phyloP scores from a whole-genome alignment of 1,140 invertebrate species.

The Brachionus calyciflorus region DNA sequence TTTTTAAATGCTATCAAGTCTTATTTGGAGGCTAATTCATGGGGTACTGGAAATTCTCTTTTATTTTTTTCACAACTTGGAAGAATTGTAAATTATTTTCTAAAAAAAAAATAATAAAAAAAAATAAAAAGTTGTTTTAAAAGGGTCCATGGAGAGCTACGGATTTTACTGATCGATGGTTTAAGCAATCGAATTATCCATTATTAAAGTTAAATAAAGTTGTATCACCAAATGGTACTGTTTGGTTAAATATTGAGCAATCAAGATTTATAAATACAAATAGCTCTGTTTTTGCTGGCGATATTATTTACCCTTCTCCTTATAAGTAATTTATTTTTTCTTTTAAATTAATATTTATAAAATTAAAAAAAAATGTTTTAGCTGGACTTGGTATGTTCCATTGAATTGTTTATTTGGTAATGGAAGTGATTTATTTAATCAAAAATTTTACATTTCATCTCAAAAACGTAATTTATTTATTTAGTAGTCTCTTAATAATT shows the following conservation, averaged over 20 bases:
- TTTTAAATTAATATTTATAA: not conserved
- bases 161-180: slow-evolving; percentile 35
- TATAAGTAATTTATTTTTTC: not conserved
- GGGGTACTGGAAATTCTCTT: slow-evolving; percentile 1
- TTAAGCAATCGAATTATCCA: slow-evolving; percentile 40
- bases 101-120: not conserved
- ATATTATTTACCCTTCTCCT: slow-evolving; percentile 8
- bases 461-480: slow-evolving; percentile 21
- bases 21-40: slow-evolving; percentile 27
- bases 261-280: not conserved
- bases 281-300: slow-evolving; percentile 7
- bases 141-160: slow-evolving; percentile 3
- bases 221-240: not conserved
- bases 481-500: too few species aligned
- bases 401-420: slow-evolving; percentile 29
- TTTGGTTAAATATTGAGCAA: slow-evolving; percentile 5
- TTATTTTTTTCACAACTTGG: slow-evolving; percentile 33
- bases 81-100: slow-evolving; percentile 8
- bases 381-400: slow-evolving; percentile 40
- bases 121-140: not conserved
- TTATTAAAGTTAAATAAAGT: not conserved
- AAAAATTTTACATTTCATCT: slow-evolving; percentile 32
- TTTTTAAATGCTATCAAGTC: not conserved
- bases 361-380: not conserved
- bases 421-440: not conserved